Evolutionary conservation across 2,888 invertebrate genomes (phyloP), one percentile per base, ranked within the genome.

Genomic region (Ormyrus pomaceus): DNA sequence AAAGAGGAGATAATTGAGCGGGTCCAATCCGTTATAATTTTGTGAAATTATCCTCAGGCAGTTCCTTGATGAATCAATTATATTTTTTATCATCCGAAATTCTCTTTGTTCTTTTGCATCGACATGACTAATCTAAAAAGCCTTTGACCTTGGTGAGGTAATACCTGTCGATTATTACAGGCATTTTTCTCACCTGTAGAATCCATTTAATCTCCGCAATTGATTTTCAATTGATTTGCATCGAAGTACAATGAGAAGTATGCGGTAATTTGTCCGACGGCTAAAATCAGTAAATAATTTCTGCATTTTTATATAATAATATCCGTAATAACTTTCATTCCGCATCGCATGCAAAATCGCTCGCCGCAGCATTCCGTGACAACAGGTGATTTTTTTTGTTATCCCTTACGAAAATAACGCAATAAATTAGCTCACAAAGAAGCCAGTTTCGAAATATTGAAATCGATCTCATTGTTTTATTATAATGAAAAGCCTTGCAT

Each of bases 61-160:
- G 13, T 46, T 46, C 13, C 53, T 73, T 55, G 74, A 65, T 45
- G 46, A 74, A 56, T 74, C 74, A 64, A 65, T 74, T 19, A 34
- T n/a, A 34, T 5, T 64, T 65, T 58, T 74, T 65, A 55, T 34
- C n/a, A 0, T 46, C 9, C 7, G 9, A 62, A 55, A 8, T 11
- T 7, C 53, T 62, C 64, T 65, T 74, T 73, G 48, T 74, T 48
- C 65, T 19, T 13, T 51, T 58, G 6, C 8, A 50, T 46, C 10
- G n/a, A 48, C 56, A 6, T 58, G 34, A 51, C 51, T 19, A 61
- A 74, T 56, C 34, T 53, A 61, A 50, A 65, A 56, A 50, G 53
- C 13, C 53, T 19, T 61, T 45, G 9, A 61, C 45, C 61, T 61
- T 70, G 48, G 10, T 9, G 6, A 5, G 11, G 48, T 48, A 46